These are phyloP conservation scores for Phymastichus coffea DNA, from an alignment of 1,140 invertebrate genomes.

Conservation along the genomic window DNA sequence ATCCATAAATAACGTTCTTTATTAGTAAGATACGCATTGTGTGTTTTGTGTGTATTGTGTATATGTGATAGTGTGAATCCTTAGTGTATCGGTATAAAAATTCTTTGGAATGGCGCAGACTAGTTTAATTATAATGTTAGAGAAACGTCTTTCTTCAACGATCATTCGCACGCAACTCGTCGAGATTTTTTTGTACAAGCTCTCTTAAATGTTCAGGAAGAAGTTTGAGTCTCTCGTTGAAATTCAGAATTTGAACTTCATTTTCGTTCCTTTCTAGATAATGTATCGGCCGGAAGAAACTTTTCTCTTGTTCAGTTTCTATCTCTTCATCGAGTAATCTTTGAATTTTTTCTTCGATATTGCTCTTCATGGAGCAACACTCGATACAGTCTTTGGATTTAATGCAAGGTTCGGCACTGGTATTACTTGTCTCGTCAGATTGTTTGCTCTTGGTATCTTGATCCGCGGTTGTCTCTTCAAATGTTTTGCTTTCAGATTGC, in stretches of 20 bases:
- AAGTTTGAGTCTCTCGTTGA: slow-evolving; percentile 28
- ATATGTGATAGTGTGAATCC: too few relatives aligned
- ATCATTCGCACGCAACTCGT: slow-evolving; percentile 43
- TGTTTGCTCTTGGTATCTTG: not conserved
- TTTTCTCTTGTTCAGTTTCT: too few relatives aligned
- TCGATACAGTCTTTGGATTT: too few relatives aligned
- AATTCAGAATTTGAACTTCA: slow-evolving; percentile 6
- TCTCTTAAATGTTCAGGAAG: slow-evolving; percentile 47
- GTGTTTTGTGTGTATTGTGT: too few relatives aligned
- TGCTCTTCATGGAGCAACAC: too few relatives aligned
- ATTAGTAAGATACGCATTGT: too few relatives aligned
- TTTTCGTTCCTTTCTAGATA: too few relatives aligned
- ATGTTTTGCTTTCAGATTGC: slow-evolving; percentile 27
- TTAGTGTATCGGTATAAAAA: too few relatives aligned
- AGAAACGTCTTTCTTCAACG: slow-evolving; percentile 26
- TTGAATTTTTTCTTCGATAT: not conserved
- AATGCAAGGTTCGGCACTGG: not conserved
- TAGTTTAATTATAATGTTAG: slow-evolving; percentile 16
- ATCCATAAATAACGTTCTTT: too few relatives aligned
- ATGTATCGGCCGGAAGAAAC: too few relatives aligned
- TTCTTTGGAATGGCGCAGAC: slow-evolving; percentile 21
- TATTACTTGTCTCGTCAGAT: not conserved
- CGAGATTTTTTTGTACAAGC: slow-evolving; percentile 48
- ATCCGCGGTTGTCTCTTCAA: slow-evolving; percentile 17
- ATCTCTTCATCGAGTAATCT: too few relatives aligned